These are phyloP conservation scores for Coendou prehensilis DNA, from an alignment of 2,797 vertebrate genomes.

Conservation along the genomic window DNA sequence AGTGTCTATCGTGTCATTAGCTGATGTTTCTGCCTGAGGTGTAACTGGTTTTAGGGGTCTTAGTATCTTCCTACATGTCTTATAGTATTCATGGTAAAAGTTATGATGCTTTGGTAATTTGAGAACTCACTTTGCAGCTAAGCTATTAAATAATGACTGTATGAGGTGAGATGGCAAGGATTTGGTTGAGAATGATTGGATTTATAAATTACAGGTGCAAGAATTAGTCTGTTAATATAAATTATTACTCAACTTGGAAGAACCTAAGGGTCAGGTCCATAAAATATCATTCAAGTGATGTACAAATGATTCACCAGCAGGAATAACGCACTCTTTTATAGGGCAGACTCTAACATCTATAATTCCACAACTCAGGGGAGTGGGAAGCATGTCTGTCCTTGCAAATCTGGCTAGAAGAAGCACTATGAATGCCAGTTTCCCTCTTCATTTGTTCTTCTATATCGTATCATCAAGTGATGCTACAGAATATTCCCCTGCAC, in stretches of 20 bases:
- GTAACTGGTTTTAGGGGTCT: slow-evolving; percentile 12
- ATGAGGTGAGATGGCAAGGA: slow-evolving; percentile 55
- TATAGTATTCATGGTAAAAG: slow-evolving; percentile 58
- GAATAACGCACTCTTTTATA: not conserved
- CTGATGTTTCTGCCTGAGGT: not conserved
- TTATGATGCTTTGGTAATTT: slow-evolving; percentile 68
- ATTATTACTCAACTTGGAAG: slow-evolving; percentile 67
- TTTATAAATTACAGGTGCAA: slow-evolving; percentile 70
- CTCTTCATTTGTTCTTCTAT: slow-evolving; percentile 21
- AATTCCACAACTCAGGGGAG: slow-evolving; percentile 59
- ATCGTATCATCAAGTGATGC: not conserved
- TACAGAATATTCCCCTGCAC: not conserved
- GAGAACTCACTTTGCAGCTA: slow-evolving; percentile 51
- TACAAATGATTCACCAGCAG: slow-evolving; percentile 39
- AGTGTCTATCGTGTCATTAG: not conserved
- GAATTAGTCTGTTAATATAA: slow-evolving; percentile 58
- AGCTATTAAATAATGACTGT: slow-evolving; percentile 69
- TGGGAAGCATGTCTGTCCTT: slow-evolving; percentile 24
- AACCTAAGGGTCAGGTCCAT: slow-evolving; percentile 65
- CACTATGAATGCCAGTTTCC: not conserved
- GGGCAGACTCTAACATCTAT: not conserved
- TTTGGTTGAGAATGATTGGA: slow-evolving; percentile 50
- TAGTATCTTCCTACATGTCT: slow-evolving; percentile 33
- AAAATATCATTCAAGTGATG: slow-evolving; percentile 49
- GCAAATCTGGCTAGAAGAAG: slow-evolving; percentile 46